Base-by-base conservation (phyloP, 2,797 vertebrate genomes). In the Parambassis ranga region DNA sequence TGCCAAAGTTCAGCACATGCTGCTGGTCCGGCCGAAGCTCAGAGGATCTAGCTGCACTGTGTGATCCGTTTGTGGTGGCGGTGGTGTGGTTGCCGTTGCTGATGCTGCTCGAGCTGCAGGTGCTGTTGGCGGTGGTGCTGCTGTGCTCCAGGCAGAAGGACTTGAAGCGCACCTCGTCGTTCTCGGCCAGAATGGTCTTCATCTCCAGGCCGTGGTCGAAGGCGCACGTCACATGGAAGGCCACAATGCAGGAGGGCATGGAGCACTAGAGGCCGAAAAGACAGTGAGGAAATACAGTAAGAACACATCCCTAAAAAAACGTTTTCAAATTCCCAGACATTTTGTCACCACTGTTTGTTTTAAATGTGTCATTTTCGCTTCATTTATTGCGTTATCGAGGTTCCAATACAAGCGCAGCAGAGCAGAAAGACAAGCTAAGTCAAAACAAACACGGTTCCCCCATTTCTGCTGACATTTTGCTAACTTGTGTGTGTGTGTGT, bases 151-250 rank as follows among this genome's bases (percentile, higher is more conserved):
- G 93, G 86, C 97, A 98, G 92, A 95, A 98, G 11, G 97, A 98
- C 83, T 98, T 98, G 90, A 98, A 98, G 78, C 96, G 97, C 58
- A 98, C 97, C 58, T 98, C 97, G 1, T 98, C 97, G 0, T 98
- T 98, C 82, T 98, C 96, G 0, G 95, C 96, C 79, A 98, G 91
- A 60, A 97, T 95, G 66, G 97, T 98, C 83, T 94, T 85, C 97
- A 98, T 98, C 88, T 98, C 96, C 24, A 98, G 92, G 79, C 93
- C 92, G 51, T 94, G 94, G 89, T 98, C 97, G 36, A 98, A 98
- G 87, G 97, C 96, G 92, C 97, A 98, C 0, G 97, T 98, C 89
- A 98, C 97, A 6, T 98, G 97, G 91, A 98, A 98, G 22, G 96
- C 97, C 6, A 96, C 95, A 67, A 98, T 90, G 1, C 97, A 98